Evolutionary conservation across 2,797 vertebrate species (phyloP), one percentile per base, ranked within the genome.

Genomic region (Anolis apletophallus): DNA sequence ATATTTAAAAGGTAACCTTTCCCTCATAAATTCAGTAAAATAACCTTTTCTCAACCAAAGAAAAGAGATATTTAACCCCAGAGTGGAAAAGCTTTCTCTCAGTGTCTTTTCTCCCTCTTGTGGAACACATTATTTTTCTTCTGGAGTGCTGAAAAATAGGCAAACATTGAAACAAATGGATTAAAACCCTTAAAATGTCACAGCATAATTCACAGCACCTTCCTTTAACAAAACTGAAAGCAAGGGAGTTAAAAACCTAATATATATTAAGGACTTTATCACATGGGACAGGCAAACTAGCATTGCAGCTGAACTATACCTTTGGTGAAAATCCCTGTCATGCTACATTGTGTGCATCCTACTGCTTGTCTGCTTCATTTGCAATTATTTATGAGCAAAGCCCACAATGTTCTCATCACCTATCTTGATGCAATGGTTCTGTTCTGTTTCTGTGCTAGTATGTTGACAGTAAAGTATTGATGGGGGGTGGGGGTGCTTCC

Each of bases 1-100:
- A 32, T 81, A 46, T 88, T 92, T 90, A 87, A 92, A 89, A 93
- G 29, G 29, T 32, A 92, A 85, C 54, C 1, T 88, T 89, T 88
- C 90, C 80, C 57, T 83, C 69, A 75, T 52, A 73, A 86, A 50
- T 78, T 54, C 61, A 52, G 77, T 54, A 83, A 74, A 91, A 93
- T 36, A 90, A 21, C 52, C 1, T 54, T 75, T 84, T 89, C 7
- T 26, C 36, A 81, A 2, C 4, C 46, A 93, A 14, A 46, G 46
- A 7, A 90, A 84, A 73, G 16, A 3, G 9, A 50, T 69, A 69
- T 81, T 85, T 55, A 72, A 50, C 73, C 40, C 74, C 85, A 67
- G 77, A 89, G 90, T 88, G 19, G 50, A 87, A 74, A 3, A 81
- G 21, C 29, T 1, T 5, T 75, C 46, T n/a, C 32, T 14, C 16